These are phyloP conservation scores for Mohoua ochrocephala DNA, from an alignment of 2,113 vertebrate genomes.

Conservation along the genomic window DNA sequence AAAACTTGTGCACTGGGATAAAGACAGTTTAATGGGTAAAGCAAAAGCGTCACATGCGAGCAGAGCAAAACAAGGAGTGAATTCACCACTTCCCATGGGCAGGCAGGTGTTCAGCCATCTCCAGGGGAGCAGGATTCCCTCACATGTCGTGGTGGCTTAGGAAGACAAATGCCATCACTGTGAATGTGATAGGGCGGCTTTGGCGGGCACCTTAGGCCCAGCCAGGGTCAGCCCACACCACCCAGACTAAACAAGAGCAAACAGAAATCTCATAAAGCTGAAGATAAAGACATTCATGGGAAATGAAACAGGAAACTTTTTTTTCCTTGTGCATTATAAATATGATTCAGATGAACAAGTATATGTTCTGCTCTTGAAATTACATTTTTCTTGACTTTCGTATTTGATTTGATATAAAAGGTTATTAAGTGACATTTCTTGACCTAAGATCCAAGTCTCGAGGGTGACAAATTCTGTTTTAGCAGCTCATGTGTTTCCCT, in stretches of 20 bases:
- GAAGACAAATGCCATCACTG: accelerated
- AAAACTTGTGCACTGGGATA: background rate
- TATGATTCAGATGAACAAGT: background rate
- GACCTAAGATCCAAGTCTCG: background rate
- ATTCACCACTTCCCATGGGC: background rate
- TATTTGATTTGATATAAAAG: background rate
- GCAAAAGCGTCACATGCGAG: background rate
- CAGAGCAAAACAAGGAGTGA: background rate
- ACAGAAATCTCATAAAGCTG: background rate
- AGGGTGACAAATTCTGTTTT: background rate
- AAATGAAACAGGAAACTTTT: background rate
- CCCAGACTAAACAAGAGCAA: background rate
- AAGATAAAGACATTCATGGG: background rate
- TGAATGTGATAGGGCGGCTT: background rate
- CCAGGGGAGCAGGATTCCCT: background rate
- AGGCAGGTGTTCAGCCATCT: background rate
- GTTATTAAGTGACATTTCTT: background rate
- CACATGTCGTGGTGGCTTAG: accelerated
- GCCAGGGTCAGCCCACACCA: background rate
- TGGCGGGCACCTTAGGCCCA: background rate
- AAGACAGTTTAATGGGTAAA: background rate
- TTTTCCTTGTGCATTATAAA: background rate
- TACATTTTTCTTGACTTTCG: background rate
- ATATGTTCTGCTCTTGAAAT: background rate
- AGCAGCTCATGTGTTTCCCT: background rate